A percentile compares a stretch with the other conserved stretches of the same genome.
These are phyloP conservation scores for Nylanderia fulva DNA, from an alignment of 1,140 invertebrate genomes.

Conservation along the genomic window DNA sequence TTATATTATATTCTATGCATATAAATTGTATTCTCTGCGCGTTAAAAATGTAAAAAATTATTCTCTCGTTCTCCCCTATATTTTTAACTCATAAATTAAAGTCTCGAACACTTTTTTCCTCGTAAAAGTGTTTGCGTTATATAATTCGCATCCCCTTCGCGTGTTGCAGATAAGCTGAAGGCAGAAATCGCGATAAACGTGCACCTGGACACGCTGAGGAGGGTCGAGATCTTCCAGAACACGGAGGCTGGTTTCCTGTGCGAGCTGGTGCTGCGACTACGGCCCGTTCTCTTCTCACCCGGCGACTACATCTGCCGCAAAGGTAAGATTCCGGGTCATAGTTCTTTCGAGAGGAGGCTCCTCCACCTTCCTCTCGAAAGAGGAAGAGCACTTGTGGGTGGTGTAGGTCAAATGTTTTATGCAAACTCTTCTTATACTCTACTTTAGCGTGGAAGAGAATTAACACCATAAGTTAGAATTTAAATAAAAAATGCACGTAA, in stretches of 20 bases:
- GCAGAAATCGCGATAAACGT: conserved; percentile 99
- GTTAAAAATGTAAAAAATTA: not conserved
- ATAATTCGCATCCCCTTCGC: not conserved
- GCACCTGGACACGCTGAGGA: conserved; percentile 98
- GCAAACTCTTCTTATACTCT: not conserved
- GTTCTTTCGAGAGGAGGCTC: not conserved
- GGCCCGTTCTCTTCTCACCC: conserved; percentile 98
- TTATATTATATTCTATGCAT: not conserved
- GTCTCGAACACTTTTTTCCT: not conserved
- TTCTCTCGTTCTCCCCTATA: not conserved
- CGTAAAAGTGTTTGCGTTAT: no score
- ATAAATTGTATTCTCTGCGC: conserved; percentile 1
- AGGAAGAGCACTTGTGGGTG: not conserved
- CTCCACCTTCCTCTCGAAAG: not conserved
- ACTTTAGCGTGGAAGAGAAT: conserved; percentile 7
- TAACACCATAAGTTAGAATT: conserved; percentile 29
- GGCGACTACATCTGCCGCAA: conserved; percentile 99
- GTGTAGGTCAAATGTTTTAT: conserved; percentile 12
- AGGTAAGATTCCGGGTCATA: conserved; percentile 88
- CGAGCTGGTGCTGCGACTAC: conserved; percentile 96
- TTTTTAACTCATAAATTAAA: not conserved
- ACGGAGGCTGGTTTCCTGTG: conserved; percentile 99
- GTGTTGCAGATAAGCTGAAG: conserved; percentile 95
- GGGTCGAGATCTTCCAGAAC: conserved; percentile 99
- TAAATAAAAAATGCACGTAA: conserved; percentile 12